Conservation (phyloP, 2,888 invertebrate genomes). For the Drosophila pseudotakahashii region DNA sequence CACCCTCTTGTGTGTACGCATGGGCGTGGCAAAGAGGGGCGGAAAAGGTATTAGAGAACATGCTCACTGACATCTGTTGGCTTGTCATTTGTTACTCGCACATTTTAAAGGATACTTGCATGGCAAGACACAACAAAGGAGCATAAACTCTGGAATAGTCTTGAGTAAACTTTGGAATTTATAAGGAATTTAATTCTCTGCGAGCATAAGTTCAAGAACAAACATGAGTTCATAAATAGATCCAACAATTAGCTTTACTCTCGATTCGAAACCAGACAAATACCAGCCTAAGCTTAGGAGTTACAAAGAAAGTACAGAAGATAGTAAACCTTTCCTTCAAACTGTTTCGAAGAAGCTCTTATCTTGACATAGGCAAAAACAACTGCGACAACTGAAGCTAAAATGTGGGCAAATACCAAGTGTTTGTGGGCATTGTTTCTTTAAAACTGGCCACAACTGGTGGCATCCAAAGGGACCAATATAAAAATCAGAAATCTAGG, state of each 20-base stretch:
- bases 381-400: not conserved
- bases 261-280: no score
- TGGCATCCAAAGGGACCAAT: not conserved
- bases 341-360: not conserved
- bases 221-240: not conserved
- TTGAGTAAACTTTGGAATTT: constrained; percentile 7
- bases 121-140: not conserved
- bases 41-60: constrained; percentile 12
- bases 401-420: not conserved
- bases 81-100: constrained; percentile 29
- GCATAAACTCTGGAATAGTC: not conserved
- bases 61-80: constrained; percentile 26
- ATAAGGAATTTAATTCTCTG: constrained; percentile 1
- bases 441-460: not conserved
- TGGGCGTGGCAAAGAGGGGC: not conserved
- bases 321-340: constrained; percentile 6
- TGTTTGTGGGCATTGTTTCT: not conserved
- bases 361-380: constrained; percentile 6
- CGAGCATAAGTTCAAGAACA: not conserved
- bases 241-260: no score
- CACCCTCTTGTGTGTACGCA: constrained; percentile 9
- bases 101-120: constrained; percentile 20
- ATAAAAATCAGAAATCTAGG: not conserved
- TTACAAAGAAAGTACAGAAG: not conserved
- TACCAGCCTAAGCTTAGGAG: no score